Percentiles rank a stretch among this genome's conserved stretches.
These are phyloP conservation scores for Bovichtus variegatus DNA, from an alignment of 2,797 vertebrate genomes.

Conservation along the genomic window DNA sequence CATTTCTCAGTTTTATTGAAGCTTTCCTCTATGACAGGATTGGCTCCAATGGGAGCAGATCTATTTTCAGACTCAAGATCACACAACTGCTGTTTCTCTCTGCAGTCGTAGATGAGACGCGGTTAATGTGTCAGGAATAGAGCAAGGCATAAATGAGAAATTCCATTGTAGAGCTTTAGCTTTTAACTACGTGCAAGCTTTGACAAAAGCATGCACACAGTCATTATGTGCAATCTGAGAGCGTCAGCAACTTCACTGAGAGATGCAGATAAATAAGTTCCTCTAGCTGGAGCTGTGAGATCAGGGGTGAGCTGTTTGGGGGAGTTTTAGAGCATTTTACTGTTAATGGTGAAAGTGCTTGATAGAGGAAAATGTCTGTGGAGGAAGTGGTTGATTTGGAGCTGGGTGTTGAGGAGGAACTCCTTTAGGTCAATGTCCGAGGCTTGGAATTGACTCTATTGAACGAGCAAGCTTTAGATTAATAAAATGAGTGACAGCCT, in stretches of 20 bases:
- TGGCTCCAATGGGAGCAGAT: conserved; percentile 61
- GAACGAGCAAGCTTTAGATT: conserved; percentile 80
- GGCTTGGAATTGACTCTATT: conserved; percentile 82
- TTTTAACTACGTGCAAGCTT: conserved; percentile 44
- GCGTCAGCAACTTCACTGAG: conserved; percentile 30
- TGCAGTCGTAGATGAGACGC: conserved; percentile 36
- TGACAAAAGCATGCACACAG: conserved; percentile 41
- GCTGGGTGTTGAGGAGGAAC: conserved; percentile 68
- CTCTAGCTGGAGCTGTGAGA: conserved; percentile 20
- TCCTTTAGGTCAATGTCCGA: conserved; percentile 79
- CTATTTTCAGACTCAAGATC: conserved; percentile 71
- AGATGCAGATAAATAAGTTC: conserved; percentile 41
- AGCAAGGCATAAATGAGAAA: conserved; percentile 36
- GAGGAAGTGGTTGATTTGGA: conserved; percentile 64
- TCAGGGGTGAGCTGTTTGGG: conserved; percentile 42
- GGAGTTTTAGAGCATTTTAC: conserved; percentile 6
- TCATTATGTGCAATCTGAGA: conserved; percentile 31
- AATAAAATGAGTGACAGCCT: conserved; percentile 87
- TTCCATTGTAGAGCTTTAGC: conserved; percentile 28
- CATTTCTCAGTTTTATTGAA: conserved; percentile 71
- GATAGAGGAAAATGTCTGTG: conserved; percentile 37
- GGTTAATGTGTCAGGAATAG: conserved; percentile 57
- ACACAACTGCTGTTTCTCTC: conserved; percentile 54
- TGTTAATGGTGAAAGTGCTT: conserved; percentile 28
- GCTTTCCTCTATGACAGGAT: conserved; percentile 64